Evolutionary conservation across 53 echinoderm and acorn worm species (phyloP).

Genomic region (Paracentrotus lividus): DNA sequence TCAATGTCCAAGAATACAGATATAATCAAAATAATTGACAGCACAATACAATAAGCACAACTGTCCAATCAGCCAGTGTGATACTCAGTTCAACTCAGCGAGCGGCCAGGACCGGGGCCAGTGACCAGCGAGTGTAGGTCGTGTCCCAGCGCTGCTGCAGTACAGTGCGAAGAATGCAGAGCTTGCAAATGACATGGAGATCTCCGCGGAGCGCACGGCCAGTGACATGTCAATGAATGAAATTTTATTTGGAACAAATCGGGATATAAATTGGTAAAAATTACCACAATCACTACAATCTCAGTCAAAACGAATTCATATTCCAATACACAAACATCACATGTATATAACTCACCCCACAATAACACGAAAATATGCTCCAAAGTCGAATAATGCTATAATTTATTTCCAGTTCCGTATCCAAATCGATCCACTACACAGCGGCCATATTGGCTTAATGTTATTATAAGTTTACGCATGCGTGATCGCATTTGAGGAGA

Average conservation of each 20-base stretch:
- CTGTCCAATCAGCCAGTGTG: neutral
- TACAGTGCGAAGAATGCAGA: neutral
- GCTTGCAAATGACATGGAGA: neutral
- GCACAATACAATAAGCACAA: neutral
- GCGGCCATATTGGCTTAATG: conserved; percentile 73
- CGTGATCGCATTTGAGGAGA: conserved; percentile 12
- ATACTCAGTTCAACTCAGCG: conserved; percentile 34
- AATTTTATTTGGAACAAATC: neutral
- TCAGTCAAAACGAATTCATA: neutral
- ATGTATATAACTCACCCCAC: conserved; percentile 37
- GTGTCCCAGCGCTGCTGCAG: neutral
- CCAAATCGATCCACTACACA: conserved; percentile 38
- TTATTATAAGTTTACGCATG: conserved; percentile 73
- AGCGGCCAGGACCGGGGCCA: neutral
- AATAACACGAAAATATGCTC: conserved; percentile 1
- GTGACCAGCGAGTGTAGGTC: neutral
- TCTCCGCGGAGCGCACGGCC: conserved; percentile 16
- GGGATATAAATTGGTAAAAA: neutral
- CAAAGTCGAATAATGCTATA: conserved; percentile 6
- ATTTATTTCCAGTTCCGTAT: conserved; percentile 59
- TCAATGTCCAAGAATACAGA: too few relatives aligned
- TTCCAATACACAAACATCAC: neutral
- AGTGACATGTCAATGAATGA: conserved; percentile 27
- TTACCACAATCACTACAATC: neutral
- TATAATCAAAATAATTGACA: neutral